phyloP scores from a whole-genome alignment of 92 coral and sea anemone species.

The Epizoanthus rinbou region DNA sequence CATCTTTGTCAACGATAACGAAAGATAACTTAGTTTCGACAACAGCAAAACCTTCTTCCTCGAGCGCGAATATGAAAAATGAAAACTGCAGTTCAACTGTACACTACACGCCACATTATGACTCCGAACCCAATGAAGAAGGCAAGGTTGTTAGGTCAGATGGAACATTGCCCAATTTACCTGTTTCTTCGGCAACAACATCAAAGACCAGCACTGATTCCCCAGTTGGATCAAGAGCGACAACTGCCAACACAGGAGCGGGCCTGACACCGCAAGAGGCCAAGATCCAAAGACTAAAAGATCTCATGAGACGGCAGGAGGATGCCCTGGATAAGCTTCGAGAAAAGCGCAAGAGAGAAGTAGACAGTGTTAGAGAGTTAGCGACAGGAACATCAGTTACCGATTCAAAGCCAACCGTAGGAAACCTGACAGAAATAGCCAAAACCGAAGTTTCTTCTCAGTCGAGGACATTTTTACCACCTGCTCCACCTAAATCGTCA shows the following conservation, averaged over 20 bases:
- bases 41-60: background rate
- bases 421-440: conserved; percentile 15
- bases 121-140: background rate
- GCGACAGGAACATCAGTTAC: conserved; percentile 13
- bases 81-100: background rate
- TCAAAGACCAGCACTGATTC: background rate
- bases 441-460: conserved; percentile 29
- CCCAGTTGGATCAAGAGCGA: background rate
- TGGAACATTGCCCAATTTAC: background rate
- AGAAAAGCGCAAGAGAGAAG: conserved; percentile 73
- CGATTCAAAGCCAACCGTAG: background rate
- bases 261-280: conserved; percentile 90
- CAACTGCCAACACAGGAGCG: conserved; percentile 4
- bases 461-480: conserved; percentile 69
- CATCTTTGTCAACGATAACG: background rate
- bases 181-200: background rate
- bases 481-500: conserved; percentile 74
- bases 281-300: conserved; percentile 83
- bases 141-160: background rate
- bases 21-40: background rate
- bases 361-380: conserved; percentile 67
- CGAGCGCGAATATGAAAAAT: background rate
- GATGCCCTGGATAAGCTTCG: conserved; percentile 79
- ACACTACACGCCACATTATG: background rate
- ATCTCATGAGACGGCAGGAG: conserved; percentile 80